A percentile compares a stretch with the other conserved stretches of the same genome.
These are phyloP conservation scores for Temnothorax ravouxi DNA, from an alignment of 2,888 invertebrate species.

Conservation along the genomic window DNA sequence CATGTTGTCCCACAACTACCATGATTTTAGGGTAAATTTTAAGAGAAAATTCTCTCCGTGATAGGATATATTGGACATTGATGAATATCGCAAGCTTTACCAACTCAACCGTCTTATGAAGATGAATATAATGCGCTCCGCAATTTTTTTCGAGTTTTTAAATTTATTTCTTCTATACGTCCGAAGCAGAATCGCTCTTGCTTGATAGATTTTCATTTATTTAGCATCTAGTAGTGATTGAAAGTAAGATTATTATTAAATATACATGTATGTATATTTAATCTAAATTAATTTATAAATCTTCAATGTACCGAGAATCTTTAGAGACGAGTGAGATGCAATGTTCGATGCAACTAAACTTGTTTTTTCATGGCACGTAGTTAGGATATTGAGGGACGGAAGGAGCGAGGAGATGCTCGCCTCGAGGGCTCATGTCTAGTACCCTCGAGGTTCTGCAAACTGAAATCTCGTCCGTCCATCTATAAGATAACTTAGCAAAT, in stretches of 20 bases:
- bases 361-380: background rate
- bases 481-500: slow-evolving; percentile 13
- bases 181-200: background rate
- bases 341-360: slow-evolving; percentile 12
- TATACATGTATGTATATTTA: background rate
- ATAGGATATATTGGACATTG: slow-evolving; percentile 8
- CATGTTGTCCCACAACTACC: too few species aligned
- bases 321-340: background rate
- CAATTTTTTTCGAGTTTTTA: background rate
- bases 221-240: background rate
- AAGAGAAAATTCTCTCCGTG: too few species aligned
- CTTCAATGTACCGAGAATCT: background rate
- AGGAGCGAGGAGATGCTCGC: background rate
- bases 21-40: too few species aligned
- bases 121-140: background rate
- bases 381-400: background rate
- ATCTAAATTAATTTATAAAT: slow-evolving; percentile 6
- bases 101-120: background rate
- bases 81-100: slow-evolving; percentile 24
- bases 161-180: background rate
- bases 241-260: background rate
- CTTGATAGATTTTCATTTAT: background rate
- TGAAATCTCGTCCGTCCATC: slow-evolving; percentile 11
- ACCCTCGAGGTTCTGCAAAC: slow-evolving; percentile 35
- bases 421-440: background rate